Conservation (phyloP, 1,140 invertebrate genomes). For the Chymomyza costata region DNA sequence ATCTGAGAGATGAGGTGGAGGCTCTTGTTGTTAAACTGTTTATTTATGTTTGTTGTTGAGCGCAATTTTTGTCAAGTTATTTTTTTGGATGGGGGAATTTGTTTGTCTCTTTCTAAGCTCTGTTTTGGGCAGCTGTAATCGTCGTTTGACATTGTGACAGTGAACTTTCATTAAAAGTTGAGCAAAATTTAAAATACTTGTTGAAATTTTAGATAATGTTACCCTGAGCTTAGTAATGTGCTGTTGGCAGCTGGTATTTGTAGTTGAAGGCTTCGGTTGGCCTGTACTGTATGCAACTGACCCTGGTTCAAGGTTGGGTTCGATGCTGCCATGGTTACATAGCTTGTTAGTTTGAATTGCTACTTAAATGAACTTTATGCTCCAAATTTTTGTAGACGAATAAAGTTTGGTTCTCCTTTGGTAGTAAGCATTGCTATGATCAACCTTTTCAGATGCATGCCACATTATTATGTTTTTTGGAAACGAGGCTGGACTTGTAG, state of each 20-base stretch:
- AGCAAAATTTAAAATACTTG: conserved; percentile 25
- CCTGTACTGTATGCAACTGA: neutral
- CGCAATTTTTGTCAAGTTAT: conserved; percentile 11
- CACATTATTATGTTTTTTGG: too few species aligned
- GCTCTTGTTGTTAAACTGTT: conserved; percentile 17
- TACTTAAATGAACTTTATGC: too few species aligned
- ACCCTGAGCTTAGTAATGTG: conserved; percentile 38
- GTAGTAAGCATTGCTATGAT: too few species aligned
- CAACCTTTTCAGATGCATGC: too few species aligned
- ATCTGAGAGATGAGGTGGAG: conserved; percentile 2
- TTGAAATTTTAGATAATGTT: conserved; percentile 51
- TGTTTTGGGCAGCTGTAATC: conserved; percentile 24
- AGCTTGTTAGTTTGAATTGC: too few species aligned
- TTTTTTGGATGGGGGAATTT: too few species aligned
- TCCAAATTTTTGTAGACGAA: too few species aligned
- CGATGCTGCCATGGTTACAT: conserved; percentile 1
- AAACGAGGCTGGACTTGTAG: too few species aligned
- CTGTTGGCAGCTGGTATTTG: conserved; percentile 6
- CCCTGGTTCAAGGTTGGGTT: conserved; percentile 51
- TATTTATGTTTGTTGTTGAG: conserved; percentile 20
- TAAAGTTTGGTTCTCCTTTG: too few species aligned
- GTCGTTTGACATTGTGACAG: conserved; percentile 50
- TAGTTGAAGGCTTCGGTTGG: conserved; percentile 13
- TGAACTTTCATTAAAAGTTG: conserved; percentile 42
- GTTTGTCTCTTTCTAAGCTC: conserved; percentile 4